phyloP scores from a whole-genome alignment of 2,113 vertebrate genomes.

The Electrona antarctica region DNA sequence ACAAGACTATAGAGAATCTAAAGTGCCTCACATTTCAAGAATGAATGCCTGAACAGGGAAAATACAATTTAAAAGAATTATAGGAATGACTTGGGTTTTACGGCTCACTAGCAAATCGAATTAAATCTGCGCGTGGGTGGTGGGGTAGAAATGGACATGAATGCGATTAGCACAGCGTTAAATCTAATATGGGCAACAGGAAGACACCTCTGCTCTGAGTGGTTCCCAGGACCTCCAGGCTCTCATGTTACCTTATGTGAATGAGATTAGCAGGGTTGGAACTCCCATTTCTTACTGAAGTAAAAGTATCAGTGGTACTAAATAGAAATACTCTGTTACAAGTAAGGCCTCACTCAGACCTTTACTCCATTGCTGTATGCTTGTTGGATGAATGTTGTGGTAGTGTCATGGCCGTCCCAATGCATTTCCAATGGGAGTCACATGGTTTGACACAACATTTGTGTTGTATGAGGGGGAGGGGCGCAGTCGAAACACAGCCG shows the following conservation, averaged over 20 bases:
- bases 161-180: slow-evolving; percentile 69
- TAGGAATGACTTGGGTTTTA: slow-evolving; percentile 29
- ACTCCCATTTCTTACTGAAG: too few species aligned
- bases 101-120: slow-evolving; percentile 56
- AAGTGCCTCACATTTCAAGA: slow-evolving; percentile 9
- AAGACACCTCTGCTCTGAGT: slow-evolving; percentile 73
- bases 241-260: slow-evolving; percentile 72
- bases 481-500: too few species aligned
- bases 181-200: slow-evolving; percentile 74
- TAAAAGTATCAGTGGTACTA: too few species aligned
- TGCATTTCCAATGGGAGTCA: too few species aligned
- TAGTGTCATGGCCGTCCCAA: too few species aligned
- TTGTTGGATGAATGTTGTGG: too few species aligned
- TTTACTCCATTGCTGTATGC: too few species aligned
- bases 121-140: slow-evolving; percentile 55
- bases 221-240: slow-evolving; percentile 63
- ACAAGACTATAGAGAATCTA: background rate
- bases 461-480: too few species aligned
- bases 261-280: slow-evolving; percentile 61
- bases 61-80: slow-evolving; percentile 2
- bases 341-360: too few species aligned
- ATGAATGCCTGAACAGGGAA: slow-evolving; percentile 18
- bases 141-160: slow-evolving; percentile 64
- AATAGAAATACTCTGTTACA: too few species aligned
- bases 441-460: too few species aligned